These are phyloP conservation scores for Ophion obscuratus DNA, from an alignment of 2,888 invertebrate species.

Conservation along the genomic window DNA sequence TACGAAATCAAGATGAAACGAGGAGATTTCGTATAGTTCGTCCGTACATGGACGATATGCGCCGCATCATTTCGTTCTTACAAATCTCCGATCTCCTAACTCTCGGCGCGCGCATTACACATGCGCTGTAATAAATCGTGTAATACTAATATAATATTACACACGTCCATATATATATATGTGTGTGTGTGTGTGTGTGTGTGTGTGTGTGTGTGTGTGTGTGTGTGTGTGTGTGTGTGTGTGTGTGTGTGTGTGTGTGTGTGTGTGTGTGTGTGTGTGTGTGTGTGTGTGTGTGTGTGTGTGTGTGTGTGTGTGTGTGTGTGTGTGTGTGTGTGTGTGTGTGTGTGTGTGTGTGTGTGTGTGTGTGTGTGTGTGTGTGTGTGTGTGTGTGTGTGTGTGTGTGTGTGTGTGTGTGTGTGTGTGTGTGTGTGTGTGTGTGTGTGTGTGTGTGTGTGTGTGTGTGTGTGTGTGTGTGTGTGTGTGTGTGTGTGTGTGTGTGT, in stretches of 20 bases:
- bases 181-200: slow-evolving; percentile 8
- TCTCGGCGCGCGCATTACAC: background rate
- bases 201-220: slow-evolving; percentile 4
- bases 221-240: slow-evolving; percentile 4
- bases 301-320: slow-evolving; percentile 9
- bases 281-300: slow-evolving; percentile 2
- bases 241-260: slow-evolving; percentile 4
- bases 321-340: slow-evolving; percentile 8
- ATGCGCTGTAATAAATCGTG: slow-evolving; percentile 27
- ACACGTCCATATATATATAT: slow-evolving; percentile 16
- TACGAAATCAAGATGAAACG: slow-evolving; percentile 25
- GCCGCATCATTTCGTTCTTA: slow-evolving; percentile 28
- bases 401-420: slow-evolving; percentile 13
- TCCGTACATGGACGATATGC: slow-evolving; percentile 6
- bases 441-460: slow-evolving; percentile 9
- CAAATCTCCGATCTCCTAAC: slow-evolving; percentile 36
- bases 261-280: slow-evolving; percentile 13
- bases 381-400: slow-evolving; percentile 4
- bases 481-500: slow-evolving; percentile 4
- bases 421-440: slow-evolving; percentile 2
- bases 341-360: slow-evolving; percentile 4
- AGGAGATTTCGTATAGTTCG: slow-evolving; percentile 18
- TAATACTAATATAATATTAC: slow-evolving; percentile 30
- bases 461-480: slow-evolving; percentile 8
- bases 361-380: slow-evolving; percentile 4